Evolutionary conservation across 2,113 vertebrate species (phyloP).

Genomic region (Corydoras sp.): DNA sequence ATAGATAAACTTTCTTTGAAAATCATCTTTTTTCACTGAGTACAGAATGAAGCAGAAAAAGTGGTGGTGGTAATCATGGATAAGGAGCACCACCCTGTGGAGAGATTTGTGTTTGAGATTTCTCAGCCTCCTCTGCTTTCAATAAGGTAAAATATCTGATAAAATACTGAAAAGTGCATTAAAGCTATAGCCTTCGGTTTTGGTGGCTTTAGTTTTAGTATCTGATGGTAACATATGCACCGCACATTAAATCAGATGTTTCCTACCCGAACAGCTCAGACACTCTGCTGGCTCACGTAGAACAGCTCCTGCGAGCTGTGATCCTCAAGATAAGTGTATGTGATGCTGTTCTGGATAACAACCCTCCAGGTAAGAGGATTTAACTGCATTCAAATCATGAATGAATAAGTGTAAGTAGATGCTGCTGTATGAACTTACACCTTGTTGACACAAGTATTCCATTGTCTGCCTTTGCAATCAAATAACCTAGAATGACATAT

Average conservation of each 20-base stretch:
- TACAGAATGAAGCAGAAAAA: conserved; percentile 94
- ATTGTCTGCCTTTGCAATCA: too few relatives aligned
- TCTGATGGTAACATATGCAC: neutral
- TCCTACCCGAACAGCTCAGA: conserved; percentile 71
- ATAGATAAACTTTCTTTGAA: too few relatives aligned
- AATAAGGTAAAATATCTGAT: conserved; percentile 72
- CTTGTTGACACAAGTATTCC: too few relatives aligned
- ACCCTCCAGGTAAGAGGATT: conserved; percentile 80
- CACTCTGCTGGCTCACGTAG: conserved; percentile 85
- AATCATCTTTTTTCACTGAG: neutral
- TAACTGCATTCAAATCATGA: too few relatives aligned
- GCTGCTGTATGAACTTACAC: too few relatives aligned
- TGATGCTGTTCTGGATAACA: conserved; percentile 91
- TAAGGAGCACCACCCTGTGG: conserved; percentile 96
- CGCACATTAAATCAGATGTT: too few relatives aligned
- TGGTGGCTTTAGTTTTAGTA: neutral
- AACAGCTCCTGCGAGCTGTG: conserved; percentile 91
- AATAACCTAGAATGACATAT: neutral
- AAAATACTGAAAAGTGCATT: too few relatives aligned
- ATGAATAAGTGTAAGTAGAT: neutral
- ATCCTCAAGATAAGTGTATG: conserved; percentile 97
- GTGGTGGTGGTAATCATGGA: conserved; percentile 96
- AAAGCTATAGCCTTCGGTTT: too few relatives aligned
- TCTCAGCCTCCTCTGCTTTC: conserved; percentile 89
- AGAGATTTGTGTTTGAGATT: conserved; percentile 98